Conservation (phyloP, 2,888 invertebrate genomes). For the Candidula unifasciata region DNA sequence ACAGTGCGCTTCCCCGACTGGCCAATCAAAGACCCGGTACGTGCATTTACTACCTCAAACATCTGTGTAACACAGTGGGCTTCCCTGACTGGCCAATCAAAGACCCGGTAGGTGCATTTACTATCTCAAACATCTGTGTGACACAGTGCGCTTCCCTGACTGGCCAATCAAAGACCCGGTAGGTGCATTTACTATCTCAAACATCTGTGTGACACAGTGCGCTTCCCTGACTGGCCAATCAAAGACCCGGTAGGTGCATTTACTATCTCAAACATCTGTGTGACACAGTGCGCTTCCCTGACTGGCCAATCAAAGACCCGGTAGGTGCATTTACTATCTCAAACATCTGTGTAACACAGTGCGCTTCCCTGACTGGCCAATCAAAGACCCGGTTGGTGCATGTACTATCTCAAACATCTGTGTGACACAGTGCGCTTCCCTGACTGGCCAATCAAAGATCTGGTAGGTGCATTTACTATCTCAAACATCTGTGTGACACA, state of each 20-base stretch:
- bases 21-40: conserved; percentile 98
- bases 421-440: conserved; percentile 94
- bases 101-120: conserved; percentile 96
- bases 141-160: conserved; percentile 91
- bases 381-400: conserved; percentile 94
- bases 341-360: conserved; percentile 93
- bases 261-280: conserved; percentile 98
- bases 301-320: conserved; percentile 97
- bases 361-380: conserved; percentile 97
- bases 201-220: conserved; percentile 91
- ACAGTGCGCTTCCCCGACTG: conserved; percentile 92
- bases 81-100: conserved; percentile 99
- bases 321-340: conserved; percentile 97
- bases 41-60: conserved; percentile 97
- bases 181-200: conserved; percentile 96
- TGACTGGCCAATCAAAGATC: conserved; percentile 94
- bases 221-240: conserved; percentile 98
- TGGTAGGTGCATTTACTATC: conserved; percentile 97
- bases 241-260: conserved; percentile 87
- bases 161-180: conserved; percentile 98
- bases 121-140: conserved; percentile 95
- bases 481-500: conserved; percentile 95
- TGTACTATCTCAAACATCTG: conserved; percentile 96
- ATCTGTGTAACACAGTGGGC: conserved; percentile 90
- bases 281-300: conserved; percentile 90